Conservation (phyloP, 2,797 vertebrate species). For the Galago senegalensis region DNA sequence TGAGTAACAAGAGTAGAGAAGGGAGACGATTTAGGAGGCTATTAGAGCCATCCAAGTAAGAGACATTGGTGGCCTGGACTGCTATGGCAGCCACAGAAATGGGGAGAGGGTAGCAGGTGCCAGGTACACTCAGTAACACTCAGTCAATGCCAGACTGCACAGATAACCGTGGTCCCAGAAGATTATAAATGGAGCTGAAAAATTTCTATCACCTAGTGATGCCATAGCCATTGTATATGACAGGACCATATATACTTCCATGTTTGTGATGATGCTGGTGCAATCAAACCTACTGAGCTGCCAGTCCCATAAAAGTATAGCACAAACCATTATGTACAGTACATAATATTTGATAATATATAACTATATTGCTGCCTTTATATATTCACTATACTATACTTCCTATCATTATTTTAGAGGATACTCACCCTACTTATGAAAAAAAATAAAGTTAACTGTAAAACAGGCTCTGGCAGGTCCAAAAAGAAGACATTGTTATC, state of each 20-base stretch:
- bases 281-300: neutral
- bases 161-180: neutral
- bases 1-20: neutral
- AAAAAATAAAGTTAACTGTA: neutral
- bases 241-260: neutral
- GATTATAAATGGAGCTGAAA: neutral
- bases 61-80: neutral
- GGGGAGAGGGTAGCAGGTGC: neutral
- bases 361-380: neutral
- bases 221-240: neutral
- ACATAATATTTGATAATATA: neutral
- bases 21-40: neutral
- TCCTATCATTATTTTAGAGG: neutral
- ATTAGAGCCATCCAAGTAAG: neutral
- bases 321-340: neutral
- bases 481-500: neutral
- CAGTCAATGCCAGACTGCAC: neutral
- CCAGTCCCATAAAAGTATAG: neutral
- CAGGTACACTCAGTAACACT: neutral
- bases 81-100: neutral
- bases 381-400: neutral
- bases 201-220: neutral
- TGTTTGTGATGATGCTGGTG: neutral
- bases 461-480: neutral
- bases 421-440: neutral